Evolutionary conservation across 2,888 invertebrate genomes (phyloP).

Genomic region (Stenolophus ochropezus): DNA sequence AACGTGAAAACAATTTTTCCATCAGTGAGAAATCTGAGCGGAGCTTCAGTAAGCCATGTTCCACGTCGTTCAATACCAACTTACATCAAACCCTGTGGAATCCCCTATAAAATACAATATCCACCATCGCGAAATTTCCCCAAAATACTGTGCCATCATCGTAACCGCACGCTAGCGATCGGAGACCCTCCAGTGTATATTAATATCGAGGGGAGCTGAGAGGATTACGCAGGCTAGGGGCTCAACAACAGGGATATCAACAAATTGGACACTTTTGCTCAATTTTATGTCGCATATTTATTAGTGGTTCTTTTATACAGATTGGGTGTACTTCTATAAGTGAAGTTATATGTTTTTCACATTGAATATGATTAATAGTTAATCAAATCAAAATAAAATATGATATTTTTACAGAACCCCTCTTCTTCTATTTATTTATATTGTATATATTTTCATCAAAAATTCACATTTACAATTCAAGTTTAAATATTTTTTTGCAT

Average conservation of each 20-base stretch:
- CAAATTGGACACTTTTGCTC: background rate
- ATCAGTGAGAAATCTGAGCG: background rate
- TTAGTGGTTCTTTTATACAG: background rate
- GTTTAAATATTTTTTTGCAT: too few relatives aligned
- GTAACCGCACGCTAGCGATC: background rate
- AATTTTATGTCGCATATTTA: background rate
- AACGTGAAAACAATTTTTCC: slow-evolving; percentile 34
- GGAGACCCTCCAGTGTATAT: slow-evolving; percentile 25
- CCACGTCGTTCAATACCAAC: slow-evolving; percentile 44
- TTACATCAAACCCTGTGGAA: slow-evolving; percentile 30
- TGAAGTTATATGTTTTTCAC: background rate
- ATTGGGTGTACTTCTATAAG: background rate
- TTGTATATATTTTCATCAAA: too few relatives aligned
- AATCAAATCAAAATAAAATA: too few relatives aligned
- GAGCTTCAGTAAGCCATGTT: slow-evolving; percentile 27
- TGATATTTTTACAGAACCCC: too few relatives aligned
- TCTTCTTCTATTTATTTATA: too few relatives aligned
- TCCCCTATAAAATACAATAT: slow-evolving; percentile 47
- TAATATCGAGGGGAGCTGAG: slow-evolving; percentile 8
- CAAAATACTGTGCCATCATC: slow-evolving; percentile 38
- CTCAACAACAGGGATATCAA: background rate
- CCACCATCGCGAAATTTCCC: slow-evolving; percentile 40
- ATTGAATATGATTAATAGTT: too few relatives aligned
- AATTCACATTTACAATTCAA: too few relatives aligned
- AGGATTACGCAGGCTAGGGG: background rate